Evolutionary conservation across 2,888 invertebrate genomes (phyloP).

Genomic region (Nemotelus nigrinus): DNA sequence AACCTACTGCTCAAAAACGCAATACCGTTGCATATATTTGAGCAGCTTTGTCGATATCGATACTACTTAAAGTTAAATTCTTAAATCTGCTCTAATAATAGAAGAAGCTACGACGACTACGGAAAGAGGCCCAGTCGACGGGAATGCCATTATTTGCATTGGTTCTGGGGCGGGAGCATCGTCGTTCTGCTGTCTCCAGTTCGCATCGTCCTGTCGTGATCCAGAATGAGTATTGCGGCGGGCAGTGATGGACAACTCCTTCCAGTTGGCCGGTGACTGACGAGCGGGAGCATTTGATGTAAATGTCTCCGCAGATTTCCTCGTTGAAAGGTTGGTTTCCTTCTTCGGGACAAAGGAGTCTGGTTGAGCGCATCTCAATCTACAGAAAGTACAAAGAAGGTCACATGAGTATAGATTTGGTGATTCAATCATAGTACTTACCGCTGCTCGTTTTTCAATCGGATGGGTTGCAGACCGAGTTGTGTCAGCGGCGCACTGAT

Average conservation of each 20-base stretch:
- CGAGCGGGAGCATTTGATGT: constrained; percentile 75
- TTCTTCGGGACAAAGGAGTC: constrained; percentile 71
- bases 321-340: constrained; percentile 77
- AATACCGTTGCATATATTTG: not conserved
- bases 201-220: constrained; percentile 81
- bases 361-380: constrained; percentile 71
- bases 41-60: constrained; percentile 7
- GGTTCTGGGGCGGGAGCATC: constrained; percentile 65
- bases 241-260: constrained; percentile 81
- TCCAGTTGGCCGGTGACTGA: constrained; percentile 67
- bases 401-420: not conserved
- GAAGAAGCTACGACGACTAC: constrained; percentile 58
- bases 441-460: constrained; percentile 29
- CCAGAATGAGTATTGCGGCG: constrained; percentile 80
- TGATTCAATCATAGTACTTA: constrained; percentile 36
- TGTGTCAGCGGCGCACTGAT: constrained; percentile 52
- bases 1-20: constrained; percentile 5
- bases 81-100: constrained; percentile 49
- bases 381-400: constrained; percentile 61
- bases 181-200: constrained; percentile 69
- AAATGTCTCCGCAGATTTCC: constrained; percentile 75
- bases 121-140: constrained; percentile 62
- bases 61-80: not conserved
- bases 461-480: not conserved
- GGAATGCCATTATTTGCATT: constrained; percentile 58